Evolutionary conservation across 2,888 invertebrate species (phyloP), one percentile per base, ranked within the genome.

Genomic region (Tolmerus cingulatus): DNA sequence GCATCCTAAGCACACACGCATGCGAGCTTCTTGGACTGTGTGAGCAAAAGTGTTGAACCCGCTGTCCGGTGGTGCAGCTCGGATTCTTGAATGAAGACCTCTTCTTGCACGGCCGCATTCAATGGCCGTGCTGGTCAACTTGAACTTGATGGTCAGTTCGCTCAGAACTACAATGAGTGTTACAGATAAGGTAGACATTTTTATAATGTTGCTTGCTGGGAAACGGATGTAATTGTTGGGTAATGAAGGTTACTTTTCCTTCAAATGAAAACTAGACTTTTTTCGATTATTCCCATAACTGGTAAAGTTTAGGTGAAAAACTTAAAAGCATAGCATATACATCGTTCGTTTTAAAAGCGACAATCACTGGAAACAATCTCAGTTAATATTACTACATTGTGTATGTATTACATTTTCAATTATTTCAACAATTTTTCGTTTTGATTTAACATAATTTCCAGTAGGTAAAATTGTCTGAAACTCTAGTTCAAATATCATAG

Each of bases 21-120:
- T 37, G 66, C 19, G 27, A 34, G 3, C 19, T 9, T 19, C 23
- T 2, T 23, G 57, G 23, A 23, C 37, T 30, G 23, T 14, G 34
- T 37, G 82, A 82, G 82, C 66, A 82, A 82, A 82, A 82, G 82
- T 82, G 82, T 82, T 8, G 51, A 8, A 37, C 27, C n/a, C n/a
- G 19, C 37, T 57, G 57, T 57, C 57, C 82, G 43, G 43, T 46
- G 57, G 19, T 37, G 57, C 34, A 40, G 23, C 66, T 37, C 23
- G 57, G 30, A 30, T 57, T 82, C 82, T 57, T 82, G 57, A 82
- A 82, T 82, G 82, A 82, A 82, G 57, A 82, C 19, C 23, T 57
- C 57, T 19, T 55, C 81, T 81, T 81, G 34, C 30, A 37, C 46
- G 66, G 57, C 82, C 27, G 57, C 82, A 57, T 82, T 57, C 40